These are phyloP conservation scores for Macropus fuliginosus DNA, from an alignment of 2,797 vertebrate genomes.

Conservation along the genomic window DNA sequence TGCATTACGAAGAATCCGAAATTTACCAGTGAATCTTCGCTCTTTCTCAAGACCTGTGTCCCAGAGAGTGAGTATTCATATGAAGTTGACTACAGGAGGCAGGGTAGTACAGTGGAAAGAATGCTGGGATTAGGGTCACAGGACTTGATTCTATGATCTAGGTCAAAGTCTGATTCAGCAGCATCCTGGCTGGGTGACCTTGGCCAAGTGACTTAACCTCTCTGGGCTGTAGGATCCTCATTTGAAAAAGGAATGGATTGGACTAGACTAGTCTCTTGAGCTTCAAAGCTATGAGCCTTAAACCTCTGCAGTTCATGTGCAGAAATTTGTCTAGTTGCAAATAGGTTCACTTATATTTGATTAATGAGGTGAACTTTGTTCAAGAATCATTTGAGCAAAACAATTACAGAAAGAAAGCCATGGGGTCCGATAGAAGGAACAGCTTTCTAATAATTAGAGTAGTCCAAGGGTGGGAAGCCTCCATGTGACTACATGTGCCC, in stretches of 20 bases:
- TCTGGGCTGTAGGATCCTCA: not conserved
- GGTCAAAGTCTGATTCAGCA: not conserved
- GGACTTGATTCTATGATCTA: not conserved
- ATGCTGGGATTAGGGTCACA: not conserved
- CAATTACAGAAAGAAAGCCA: not conserved
- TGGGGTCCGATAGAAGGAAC: not conserved
- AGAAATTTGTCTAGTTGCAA: not conserved
- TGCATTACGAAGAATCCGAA: not conserved
- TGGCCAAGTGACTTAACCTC: not conserved
- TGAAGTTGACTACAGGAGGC: not conserved
- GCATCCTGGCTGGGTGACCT: not conserved
- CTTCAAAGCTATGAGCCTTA: not conserved
- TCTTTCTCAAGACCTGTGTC: rapidly evolving
- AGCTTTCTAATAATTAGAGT: not conserved
- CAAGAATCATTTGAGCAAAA: not conserved
- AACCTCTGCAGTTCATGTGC: not conserved
- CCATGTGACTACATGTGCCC: too few species aligned
- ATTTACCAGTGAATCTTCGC: rapidly evolving
- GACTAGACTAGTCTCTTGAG: not conserved
- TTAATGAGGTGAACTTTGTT: not conserved
- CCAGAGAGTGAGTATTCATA: not conserved
- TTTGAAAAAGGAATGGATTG: not conserved
- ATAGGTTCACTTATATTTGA: not conserved
- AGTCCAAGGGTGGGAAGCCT: too few species aligned
- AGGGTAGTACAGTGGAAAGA: not conserved